Conservation (phyloP, 2,113 vertebrate species). For the Ceyx cyanopectus region DNA sequence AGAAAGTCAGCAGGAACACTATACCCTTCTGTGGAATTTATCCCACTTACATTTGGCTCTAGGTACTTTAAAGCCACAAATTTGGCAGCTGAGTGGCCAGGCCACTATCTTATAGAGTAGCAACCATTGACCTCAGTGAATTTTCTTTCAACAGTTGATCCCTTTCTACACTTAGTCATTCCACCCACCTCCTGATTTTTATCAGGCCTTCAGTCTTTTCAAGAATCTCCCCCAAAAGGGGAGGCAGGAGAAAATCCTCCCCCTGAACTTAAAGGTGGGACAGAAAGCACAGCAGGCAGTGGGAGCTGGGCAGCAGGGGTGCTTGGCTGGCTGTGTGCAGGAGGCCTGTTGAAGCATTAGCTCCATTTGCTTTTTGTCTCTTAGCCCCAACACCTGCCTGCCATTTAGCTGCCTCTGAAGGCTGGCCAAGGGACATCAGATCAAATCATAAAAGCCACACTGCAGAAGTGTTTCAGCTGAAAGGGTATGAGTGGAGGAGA, state of each 20-base stretch:
- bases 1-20: not conserved
- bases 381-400: not conserved
- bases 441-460: conserved; percentile 47
- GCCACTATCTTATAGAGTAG: not conserved
- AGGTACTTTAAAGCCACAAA: not conserved
- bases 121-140: not conserved
- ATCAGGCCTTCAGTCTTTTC: not conserved
- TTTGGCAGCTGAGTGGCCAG: not conserved
- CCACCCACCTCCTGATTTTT: not conserved
- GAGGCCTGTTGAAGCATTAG: not conserved
- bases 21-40: not conserved
- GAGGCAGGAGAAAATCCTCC: not conserved
- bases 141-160: conserved; percentile 4
- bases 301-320: not conserved
- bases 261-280: not conserved
- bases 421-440: conserved; percentile 53
- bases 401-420: conserved; percentile 51
- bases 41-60: not conserved
- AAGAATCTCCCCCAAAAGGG: not conserved
- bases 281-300: conserved; percentile 1
- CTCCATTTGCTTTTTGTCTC: conserved; percentile 39
- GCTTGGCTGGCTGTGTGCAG: not conserved
- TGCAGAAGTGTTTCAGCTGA: conserved; percentile 47
- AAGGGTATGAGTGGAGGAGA: conserved; percentile 37
- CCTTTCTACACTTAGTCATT: not conserved